Conservation (phyloP, 2,888 invertebrate species). For the Kuschelorhynchus macadamiae region DNA sequence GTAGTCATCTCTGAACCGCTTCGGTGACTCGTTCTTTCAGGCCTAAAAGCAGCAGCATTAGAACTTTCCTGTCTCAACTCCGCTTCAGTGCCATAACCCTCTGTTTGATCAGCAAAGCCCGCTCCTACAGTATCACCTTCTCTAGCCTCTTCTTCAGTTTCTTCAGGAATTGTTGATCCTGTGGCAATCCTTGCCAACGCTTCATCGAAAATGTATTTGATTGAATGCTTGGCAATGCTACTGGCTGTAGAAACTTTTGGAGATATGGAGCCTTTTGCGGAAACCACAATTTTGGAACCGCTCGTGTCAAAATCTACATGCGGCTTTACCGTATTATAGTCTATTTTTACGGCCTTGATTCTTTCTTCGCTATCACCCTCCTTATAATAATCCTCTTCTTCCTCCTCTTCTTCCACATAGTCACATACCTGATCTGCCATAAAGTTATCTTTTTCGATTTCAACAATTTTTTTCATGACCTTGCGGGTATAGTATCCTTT, state of each 20-base stretch:
- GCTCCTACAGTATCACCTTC: conserved; percentile 10
- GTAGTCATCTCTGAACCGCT: too few species aligned
- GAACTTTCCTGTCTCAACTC: too few species aligned
- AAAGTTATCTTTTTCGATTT: conserved; percentile 19
- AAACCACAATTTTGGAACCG: background rate
- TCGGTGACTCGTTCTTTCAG: too few species aligned
- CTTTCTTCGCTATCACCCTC: conserved; percentile 28
- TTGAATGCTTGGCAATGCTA: conserved; percentile 30
- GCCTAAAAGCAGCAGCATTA: too few species aligned
- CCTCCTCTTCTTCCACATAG: conserved; percentile 4
- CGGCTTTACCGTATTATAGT: conserved; percentile 57
- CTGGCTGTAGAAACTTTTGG: conserved; percentile 25
- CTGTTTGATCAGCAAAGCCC: too few species aligned
- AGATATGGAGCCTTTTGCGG: background rate
- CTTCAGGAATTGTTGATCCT: conserved; percentile 1
- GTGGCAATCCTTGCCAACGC: conserved; percentile 12
- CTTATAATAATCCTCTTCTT: conserved; percentile 15
- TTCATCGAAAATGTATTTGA: conserved; percentile 20
- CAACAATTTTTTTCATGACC: conserved; percentile 58
- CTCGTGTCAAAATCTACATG: conserved; percentile 58
- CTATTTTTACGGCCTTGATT: conserved; percentile 53
- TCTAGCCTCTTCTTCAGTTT: conserved; percentile 12
- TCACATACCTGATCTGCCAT: background rate
- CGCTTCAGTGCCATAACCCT: too few species aligned
- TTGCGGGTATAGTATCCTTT: conserved; percentile 67